Percentiles rank a stretch among this genome's conserved stretches.
Conservation (phyloP, 2,888 invertebrate genomes). For the Idaea dimidiata region DNA sequence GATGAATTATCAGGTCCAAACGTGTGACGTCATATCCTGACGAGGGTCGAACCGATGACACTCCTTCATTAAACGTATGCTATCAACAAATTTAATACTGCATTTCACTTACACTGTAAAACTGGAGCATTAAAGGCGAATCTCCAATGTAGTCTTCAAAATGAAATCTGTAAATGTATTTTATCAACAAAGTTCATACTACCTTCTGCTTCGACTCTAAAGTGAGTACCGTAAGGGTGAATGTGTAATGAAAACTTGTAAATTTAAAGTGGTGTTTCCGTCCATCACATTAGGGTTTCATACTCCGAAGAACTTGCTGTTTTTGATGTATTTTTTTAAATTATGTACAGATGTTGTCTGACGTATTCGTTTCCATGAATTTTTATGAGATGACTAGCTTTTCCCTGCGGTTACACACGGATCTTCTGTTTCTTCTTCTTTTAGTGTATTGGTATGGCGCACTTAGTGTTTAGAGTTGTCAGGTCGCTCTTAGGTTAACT, state of each 20-base stretch:
- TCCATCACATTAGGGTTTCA: neutral
- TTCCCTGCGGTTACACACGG: too few species aligned
- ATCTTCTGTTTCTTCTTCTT: too few species aligned
- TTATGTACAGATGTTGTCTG: neutral
- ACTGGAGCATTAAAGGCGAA: neutral
- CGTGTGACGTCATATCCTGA: constrained; percentile 20
- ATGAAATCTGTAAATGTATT: neutral
- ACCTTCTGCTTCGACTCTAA: neutral
- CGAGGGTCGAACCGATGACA: constrained; percentile 23
- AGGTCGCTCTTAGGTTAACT: too few species aligned
- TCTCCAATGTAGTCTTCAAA: neutral
- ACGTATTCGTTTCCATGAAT: neutral
- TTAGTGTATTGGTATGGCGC: too few species aligned
- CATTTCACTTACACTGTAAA: neutral
- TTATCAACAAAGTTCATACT: neutral
- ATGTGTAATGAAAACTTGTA: neutral
- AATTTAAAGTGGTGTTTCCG: neutral
- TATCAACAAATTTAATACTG: constrained; percentile 11
- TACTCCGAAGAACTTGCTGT: neutral
- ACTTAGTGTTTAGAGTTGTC: too few species aligned
- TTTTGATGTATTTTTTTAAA: constrained; percentile 1
- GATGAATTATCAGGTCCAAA: constrained; percentile 24
- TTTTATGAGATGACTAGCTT: neutral
- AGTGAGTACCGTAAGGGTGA: neutral
- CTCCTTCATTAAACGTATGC: constrained; percentile 21